Evolutionary conservation across 2,888 invertebrate species (phyloP).

Genomic region (Eupithecia exiguata): DNA sequence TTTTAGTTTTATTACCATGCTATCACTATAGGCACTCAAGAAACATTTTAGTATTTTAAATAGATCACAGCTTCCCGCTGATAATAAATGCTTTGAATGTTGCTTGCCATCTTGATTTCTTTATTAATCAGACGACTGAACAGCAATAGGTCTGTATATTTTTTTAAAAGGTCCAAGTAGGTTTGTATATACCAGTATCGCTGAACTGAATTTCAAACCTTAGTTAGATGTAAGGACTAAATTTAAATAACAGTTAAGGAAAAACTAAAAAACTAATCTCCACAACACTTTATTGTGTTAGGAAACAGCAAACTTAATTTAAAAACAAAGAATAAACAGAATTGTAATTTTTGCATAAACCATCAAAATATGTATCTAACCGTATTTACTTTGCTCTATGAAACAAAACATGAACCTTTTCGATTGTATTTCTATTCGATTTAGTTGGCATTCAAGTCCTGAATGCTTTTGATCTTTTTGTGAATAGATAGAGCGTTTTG

Average conservation of each 20-base stretch:
- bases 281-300: no score
- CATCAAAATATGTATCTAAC: neutral
- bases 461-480: conserved; percentile 3
- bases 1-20: conserved; percentile 60
- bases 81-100: neutral
- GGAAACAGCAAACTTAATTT: no score
- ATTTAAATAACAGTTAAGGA: no score
- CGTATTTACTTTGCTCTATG: neutral
- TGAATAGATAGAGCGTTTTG: neutral
- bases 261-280: no score
- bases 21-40: conserved; percentile 31
- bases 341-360: neutral
- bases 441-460: neutral
- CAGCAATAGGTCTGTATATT: neutral
- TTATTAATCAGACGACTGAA: neutral
- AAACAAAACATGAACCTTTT: neutral
- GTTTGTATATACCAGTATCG: neutral
- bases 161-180: no score
- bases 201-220: neutral
- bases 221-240: neutral
- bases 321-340: neutral
- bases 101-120: neutral
- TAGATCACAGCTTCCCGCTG: conserved; percentile 32
- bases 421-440: conserved; percentile 3
- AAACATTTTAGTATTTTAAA: conserved; percentile 38